phyloP scores from a whole-genome alignment of 2,888 invertebrate genomes.

The Elmis aenea region DNA sequence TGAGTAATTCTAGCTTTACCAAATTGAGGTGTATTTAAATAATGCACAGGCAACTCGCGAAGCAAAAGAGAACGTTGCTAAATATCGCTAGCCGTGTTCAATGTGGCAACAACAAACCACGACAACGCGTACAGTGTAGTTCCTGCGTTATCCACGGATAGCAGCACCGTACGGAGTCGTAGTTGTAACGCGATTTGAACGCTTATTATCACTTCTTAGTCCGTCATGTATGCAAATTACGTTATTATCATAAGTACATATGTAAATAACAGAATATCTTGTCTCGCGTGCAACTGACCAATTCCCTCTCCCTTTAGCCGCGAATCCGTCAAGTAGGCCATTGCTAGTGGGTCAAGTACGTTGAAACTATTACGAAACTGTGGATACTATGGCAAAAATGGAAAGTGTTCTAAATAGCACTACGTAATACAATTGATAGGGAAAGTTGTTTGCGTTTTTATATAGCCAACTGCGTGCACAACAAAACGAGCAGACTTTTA shows the following conservation, averaged over 20 bases:
- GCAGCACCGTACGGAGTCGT: no score
- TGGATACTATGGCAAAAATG: slow-evolving; percentile 39
- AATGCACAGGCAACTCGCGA: slow-evolving; percentile 28
- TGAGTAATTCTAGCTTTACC: slow-evolving; percentile 36
- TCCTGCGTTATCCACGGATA: no score
- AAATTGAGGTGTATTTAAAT: slow-evolving; percentile 38
- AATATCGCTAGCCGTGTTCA: no score
- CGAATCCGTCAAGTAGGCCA: slow-evolving; percentile 40
- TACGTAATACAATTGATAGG: slow-evolving; percentile 11
- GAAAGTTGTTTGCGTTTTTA: slow-evolving; percentile 16
- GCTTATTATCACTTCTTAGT: no score
- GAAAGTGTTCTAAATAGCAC: slow-evolving; percentile 37
- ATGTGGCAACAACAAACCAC: no score
- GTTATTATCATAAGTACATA: slow-evolving; percentile 17
- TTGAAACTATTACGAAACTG: slow-evolving; percentile 33
- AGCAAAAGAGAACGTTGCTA: no score
- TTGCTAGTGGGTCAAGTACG: slow-evolving; percentile 46
- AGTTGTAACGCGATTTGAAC: no score
- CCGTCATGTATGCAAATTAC: slow-evolving; percentile 20
- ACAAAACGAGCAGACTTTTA: no score
- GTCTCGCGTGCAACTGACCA: slow-evolving; percentile 20
- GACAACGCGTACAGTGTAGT: no score
- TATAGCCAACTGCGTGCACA: no score
- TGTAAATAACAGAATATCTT: no score
- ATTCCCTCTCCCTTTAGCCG: slow-evolving; percentile 16